Conservation (phyloP, 2,888 invertebrate species). For the Dryomyza anilis region DNA sequence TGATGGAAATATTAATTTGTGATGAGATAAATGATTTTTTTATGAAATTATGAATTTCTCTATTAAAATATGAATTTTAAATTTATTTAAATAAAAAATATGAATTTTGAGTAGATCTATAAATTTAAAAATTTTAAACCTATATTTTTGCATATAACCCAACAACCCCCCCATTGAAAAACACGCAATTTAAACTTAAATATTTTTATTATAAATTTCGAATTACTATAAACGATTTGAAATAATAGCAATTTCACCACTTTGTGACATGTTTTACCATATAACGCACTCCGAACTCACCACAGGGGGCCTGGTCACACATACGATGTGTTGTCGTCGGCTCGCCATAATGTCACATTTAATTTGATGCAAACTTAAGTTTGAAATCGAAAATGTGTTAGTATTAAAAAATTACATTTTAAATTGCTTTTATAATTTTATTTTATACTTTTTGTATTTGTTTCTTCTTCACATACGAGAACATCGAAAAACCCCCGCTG, state of each 20-base stretch:
- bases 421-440: neutral
- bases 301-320: neutral
- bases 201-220: too few relatives aligned
- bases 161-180: too few relatives aligned
- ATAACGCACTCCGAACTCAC: neutral
- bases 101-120: too few relatives aligned
- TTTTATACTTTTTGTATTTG: neutral
- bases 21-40: too few relatives aligned
- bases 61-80: too few relatives aligned
- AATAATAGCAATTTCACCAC: neutral
- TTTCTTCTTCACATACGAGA: neutral
- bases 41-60: too few relatives aligned
- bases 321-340: neutral
- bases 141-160: too few relatives aligned
- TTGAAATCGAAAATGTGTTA: neutral
- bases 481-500: slow-evolving; percentile 20
- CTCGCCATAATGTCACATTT: neutral
- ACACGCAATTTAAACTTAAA: too few relatives aligned
- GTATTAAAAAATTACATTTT: slow-evolving; percentile 14
- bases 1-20: too few relatives aligned
- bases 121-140: too few relatives aligned
- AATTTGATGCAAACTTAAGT: neutral
- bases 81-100: too few relatives aligned
- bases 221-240: neutral
- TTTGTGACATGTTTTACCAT: neutral